Base-by-base conservation (phyloP, 2,113 vertebrate genomes). In the Scomber japonicus region DNA sequence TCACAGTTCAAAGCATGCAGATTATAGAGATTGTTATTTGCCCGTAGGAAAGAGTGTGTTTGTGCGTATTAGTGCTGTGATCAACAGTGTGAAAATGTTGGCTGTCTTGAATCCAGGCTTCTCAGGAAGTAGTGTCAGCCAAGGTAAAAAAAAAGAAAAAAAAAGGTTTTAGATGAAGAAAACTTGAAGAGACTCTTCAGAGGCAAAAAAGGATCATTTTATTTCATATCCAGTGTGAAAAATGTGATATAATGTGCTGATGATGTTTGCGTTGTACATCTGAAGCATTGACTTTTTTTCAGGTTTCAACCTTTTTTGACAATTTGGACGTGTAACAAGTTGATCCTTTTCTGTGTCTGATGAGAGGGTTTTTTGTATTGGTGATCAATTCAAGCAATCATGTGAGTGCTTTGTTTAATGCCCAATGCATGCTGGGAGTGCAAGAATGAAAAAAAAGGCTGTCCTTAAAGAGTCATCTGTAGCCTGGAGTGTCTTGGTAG, bases 1-100 rank as follows among this genome's bases (percentile, higher is more conserved):
- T 21, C 50, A 35, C 70, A 21, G 55, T 19, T 53, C 66, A 76
- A 48, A 82, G 62, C 62, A 50, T 45, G 19, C 60, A 30, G 40
- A 31, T 66, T 73, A 24, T 3, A 2, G 10, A 11, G 24, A n/a
- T 69, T 12, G 30, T 14, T 57, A 17, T 64, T 49, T 54, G 21
- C 11, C 2, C 4, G 11, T 57, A 40, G 21, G 51, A 30, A 30
- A 40, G 46, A 9, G 64, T 9, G 35, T 10, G 19, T 60, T 53
- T 64, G 15, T 19, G 12, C 60, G 35, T 11, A 45, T 71, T 15
- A 12, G 10, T 12, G 46, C 53, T 44, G 11, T 17, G 46, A 24
- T 6, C 63, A 61, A n/a, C 10, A 59, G 57, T 21, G 21, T 46
- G 11, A 50, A 56, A 62, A 14, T 14, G 12, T 55, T 63, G 56